phyloP scores from a whole-genome alignment of 2,797 vertebrate genomes.

The Aulostomus chinensis region DNA sequence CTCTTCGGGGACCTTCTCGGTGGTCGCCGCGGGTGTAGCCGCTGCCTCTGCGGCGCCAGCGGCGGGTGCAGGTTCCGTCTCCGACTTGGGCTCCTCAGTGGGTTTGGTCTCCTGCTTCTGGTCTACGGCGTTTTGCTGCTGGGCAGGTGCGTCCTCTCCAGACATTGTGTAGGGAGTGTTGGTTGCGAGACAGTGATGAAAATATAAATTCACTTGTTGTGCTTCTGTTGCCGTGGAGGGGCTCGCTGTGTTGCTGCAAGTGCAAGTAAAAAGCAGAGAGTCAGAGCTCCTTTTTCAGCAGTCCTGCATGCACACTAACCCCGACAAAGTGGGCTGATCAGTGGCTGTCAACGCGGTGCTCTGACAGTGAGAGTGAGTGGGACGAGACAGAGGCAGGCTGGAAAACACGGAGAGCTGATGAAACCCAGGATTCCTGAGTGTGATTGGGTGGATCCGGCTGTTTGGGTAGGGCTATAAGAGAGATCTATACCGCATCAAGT shows the following conservation, averaged over 20 bases:
- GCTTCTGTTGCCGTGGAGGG: slow-evolving; percentile 24
- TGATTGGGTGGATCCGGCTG: slow-evolving; percentile 39
- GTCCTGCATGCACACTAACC: slow-evolving; percentile 66
- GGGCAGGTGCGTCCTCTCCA: slow-evolving; percentile 85
- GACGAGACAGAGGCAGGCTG: slow-evolving; percentile 68
- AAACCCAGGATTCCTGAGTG: slow-evolving; percentile 30
- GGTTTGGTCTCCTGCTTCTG: slow-evolving; percentile 81
- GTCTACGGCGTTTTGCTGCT: slow-evolving; percentile 84
- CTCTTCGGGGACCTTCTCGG: slow-evolving; percentile 77
- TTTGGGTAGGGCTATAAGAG: slow-evolving; percentile 24
- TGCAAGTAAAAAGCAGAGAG: slow-evolving; percentile 37
- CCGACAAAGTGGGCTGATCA: slow-evolving; percentile 73
- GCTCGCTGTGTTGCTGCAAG: neutral
- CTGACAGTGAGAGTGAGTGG: slow-evolving; percentile 66
- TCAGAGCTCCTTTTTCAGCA: slow-evolving; percentile 60
- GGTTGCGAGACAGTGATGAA: slow-evolving; percentile 48
- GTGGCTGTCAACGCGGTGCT: slow-evolving; percentile 77
- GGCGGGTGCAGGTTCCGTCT: slow-evolving; percentile 68
- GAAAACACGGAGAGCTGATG: slow-evolving; percentile 72
- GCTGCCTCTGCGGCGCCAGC: slow-evolving; percentile 43
- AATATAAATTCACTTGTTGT: slow-evolving; percentile 17
- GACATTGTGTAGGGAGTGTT: slow-evolving; percentile 73
- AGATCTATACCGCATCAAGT: slow-evolving; percentile 28
- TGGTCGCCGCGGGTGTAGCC: slow-evolving; percentile 50
- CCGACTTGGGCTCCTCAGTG: slow-evolving; percentile 78